A percentile compares a stretch with the other conserved stretches of the same genome.
Evolutionary conservation across 2,888 invertebrate species (phyloP).

Genomic region (Malthinus seriepunctatus): DNA sequence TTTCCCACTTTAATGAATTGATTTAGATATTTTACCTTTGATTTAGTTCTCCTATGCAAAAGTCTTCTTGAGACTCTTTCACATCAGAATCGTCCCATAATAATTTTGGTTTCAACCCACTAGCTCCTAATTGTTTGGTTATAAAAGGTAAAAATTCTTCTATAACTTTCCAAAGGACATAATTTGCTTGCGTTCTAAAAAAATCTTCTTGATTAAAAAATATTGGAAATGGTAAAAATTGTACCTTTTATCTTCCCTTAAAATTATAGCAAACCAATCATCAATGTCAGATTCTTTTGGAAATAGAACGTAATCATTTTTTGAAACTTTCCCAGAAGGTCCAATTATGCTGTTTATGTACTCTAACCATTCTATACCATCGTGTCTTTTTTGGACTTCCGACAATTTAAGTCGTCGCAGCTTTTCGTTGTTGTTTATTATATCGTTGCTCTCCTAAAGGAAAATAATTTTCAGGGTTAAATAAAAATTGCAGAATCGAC

Average conservation of each 20-base stretch:
- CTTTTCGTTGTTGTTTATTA: slow-evolving; percentile 1
- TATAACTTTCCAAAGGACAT: slow-evolving; percentile 12
- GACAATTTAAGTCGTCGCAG: neutral
- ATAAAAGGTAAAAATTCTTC: neutral
- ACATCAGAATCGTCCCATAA: neutral
- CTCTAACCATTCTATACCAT: slow-evolving; percentile 3
- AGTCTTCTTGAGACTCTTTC: neutral
- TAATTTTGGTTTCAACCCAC: neutral
- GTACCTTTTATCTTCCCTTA: slow-evolving; percentile 8
- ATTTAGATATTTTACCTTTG: neutral
- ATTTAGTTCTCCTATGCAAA: neutral
- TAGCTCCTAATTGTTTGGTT: neutral
- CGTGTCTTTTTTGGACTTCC: neutral
- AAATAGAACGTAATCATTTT: slow-evolving; percentile 11
- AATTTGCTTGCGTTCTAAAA: slow-evolving; percentile 15
- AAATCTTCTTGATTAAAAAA: neutral
- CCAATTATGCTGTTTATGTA: slow-evolving; percentile 6
- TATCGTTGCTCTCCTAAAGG: slow-evolving; percentile 2
- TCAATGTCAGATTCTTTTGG: neutral
- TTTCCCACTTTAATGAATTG: no score
- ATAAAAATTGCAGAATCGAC: neutral
- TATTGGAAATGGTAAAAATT: neutral
- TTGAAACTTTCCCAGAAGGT: neutral
- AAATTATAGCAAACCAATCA: slow-evolving; percentile 1
- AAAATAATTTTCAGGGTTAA: neutral